These are phyloP conservation scores for Cheirogaleus medius DNA, from an alignment of 2,113 vertebrate species.

Conservation along the genomic window DNA sequence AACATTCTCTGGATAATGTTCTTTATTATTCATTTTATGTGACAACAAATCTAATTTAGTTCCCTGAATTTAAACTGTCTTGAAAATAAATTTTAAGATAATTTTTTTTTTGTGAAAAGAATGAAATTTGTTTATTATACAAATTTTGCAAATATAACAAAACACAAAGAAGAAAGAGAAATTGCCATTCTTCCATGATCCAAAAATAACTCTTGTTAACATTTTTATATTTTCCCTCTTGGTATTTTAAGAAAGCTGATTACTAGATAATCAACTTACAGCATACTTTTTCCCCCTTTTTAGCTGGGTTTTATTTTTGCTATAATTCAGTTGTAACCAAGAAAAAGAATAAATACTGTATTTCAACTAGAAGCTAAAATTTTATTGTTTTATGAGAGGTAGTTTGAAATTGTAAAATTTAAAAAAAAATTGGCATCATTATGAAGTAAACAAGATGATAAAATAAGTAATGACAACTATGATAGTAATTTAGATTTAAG, in stretches of 20 bases:
- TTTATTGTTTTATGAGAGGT: slow-evolving; percentile 70
- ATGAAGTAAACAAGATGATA: slow-evolving; percentile 70
- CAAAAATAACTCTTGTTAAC: background rate
- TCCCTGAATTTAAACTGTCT: background rate
- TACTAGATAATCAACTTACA: too few relatives aligned
- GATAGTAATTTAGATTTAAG: background rate
- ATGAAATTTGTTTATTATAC: background rate
- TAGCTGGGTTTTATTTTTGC: slow-evolving; percentile 48
- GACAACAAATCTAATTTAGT: background rate
- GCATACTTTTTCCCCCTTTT: background rate
- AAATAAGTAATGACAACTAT: background rate
- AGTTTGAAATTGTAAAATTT: slow-evolving; percentile 66
- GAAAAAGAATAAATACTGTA: slow-evolving; percentile 63
- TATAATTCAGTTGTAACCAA: slow-evolving; percentile 62
- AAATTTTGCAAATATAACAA: background rate
- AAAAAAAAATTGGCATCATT: slow-evolving; percentile 65
- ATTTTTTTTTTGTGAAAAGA: background rate
- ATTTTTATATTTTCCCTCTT: background rate
- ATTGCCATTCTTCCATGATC: background rate
- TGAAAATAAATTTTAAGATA: slow-evolving; percentile 38
- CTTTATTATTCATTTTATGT: background rate
- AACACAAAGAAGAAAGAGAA: slow-evolving; percentile 12
- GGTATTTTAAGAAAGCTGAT: background rate
- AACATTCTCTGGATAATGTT: background rate
- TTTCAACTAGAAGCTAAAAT: slow-evolving; percentile 71